phyloP scores from a whole-genome alignment of 1,140 invertebrate species.

The Agrilus planipennis region DNA sequence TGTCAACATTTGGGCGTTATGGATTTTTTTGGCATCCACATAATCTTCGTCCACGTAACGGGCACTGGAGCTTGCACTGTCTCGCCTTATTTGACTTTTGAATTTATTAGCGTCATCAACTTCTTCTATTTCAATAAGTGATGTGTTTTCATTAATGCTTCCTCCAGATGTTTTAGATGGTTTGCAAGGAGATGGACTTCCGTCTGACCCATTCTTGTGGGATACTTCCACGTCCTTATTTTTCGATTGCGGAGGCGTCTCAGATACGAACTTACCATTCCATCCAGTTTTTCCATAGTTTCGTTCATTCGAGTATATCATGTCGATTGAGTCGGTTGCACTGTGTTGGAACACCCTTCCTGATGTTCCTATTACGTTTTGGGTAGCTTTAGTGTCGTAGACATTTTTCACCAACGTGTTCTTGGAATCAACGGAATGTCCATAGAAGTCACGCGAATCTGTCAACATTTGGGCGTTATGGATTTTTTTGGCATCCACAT shows the following conservation, averaged over 20 bases:
- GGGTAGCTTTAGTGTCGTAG: constrained; percentile 25
- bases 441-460: constrained; percentile 27
- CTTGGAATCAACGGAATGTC: constrained; percentile 20
- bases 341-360: constrained; percentile 23
- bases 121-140: no score
- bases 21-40: constrained; percentile 17
- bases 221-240: neutral
- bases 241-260: constrained; percentile 14
- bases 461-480: constrained; percentile 17
- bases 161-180: no score
- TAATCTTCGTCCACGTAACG: constrained; percentile 18
- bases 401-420: constrained; percentile 22
- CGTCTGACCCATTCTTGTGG: constrained; percentile 4
- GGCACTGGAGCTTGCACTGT: neutral
- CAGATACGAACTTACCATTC: constrained; percentile 28
- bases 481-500: constrained; percentile 17
- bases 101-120: no score
- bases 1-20: constrained; percentile 16
- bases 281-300: constrained; percentile 29
- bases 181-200: neutral
- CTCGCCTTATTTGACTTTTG: neutral
- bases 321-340: constrained; percentile 20
- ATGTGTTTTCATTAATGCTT: no score
- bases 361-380: constrained; percentile 27
- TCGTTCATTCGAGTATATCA: constrained; percentile 29